These are phyloP conservation scores for Onthophagus taurus DNA, from an alignment of 1,140 invertebrate species.

Conservation along the genomic window DNA sequence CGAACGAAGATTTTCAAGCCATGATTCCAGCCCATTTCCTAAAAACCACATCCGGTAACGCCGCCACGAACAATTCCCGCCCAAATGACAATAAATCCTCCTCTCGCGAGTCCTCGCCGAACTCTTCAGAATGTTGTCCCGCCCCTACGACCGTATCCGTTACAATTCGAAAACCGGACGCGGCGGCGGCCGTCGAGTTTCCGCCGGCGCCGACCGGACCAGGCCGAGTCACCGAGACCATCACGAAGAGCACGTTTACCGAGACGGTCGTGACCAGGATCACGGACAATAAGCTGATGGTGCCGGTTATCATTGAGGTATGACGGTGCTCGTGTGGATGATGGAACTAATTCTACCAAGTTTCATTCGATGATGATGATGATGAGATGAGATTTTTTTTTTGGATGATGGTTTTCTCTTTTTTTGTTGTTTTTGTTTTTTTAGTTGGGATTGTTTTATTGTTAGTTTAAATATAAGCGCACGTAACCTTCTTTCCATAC, in stretches of 20 bases:
- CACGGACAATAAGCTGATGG: slow-evolving; percentile 79
- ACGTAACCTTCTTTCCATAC: no score
- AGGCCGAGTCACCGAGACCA: slow-evolving; percentile 81
- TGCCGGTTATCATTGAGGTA: slow-evolving; percentile 82
- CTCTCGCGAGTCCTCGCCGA: no score
- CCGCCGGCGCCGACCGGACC: slow-evolving; percentile 73
- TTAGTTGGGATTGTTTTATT: no score
- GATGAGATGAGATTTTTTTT: no score
- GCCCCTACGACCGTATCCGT: slow-evolving; percentile 39
- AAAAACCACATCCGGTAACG: slow-evolving; percentile 28
- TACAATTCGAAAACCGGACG: slow-evolving; percentile 62
- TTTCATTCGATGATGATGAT: no score
- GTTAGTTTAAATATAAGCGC: no score
- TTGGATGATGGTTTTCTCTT: no score
- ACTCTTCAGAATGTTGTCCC: no score
- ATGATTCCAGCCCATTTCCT: slow-evolving; percentile 87
- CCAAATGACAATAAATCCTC: slow-evolving; percentile 15
- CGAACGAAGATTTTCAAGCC: slow-evolving; percentile 86
- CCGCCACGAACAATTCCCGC: slow-evolving; percentile 26
- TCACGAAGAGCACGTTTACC: slow-evolving; percentile 88
- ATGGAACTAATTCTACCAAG: no score
- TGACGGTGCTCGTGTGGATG: no score
- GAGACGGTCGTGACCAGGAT: slow-evolving; percentile 87
- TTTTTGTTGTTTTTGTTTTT: no score
- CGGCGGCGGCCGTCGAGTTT: slow-evolving; percentile 55